These are phyloP conservation scores for Lycocerus yunnanus DNA, from an alignment of 2,888 invertebrate species.

Conservation along the genomic window DNA sequence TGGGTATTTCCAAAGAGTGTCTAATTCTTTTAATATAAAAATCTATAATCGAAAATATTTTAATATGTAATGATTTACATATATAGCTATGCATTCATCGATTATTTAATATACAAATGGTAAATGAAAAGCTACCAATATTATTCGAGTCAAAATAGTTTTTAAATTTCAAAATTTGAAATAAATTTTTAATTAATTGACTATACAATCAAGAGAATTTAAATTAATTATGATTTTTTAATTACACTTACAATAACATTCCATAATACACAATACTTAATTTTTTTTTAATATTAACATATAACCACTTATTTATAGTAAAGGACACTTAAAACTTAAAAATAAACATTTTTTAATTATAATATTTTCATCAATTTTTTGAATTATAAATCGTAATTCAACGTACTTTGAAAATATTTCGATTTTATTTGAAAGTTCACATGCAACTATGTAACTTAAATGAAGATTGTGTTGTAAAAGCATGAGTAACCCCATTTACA, in stretches of 20 bases:
- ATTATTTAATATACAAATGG: not conserved
- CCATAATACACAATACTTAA: not conserved
- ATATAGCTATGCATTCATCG: not conserved
- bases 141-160: not conserved
- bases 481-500: constrained; percentile 13
- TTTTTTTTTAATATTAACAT: not conserved
- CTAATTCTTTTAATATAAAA: not conserved
- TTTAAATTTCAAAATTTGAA: not conserved
- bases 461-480: constrained; percentile 7
- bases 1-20: not conserved
- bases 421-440: not conserved
- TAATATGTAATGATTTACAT: not conserved
- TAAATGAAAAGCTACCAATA: not conserved
- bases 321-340: not conserved
- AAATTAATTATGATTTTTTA: not conserved
- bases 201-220: not conserved
- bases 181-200: not conserved
- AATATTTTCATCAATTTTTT: not conserved
- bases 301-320: not conserved
- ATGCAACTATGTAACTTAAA: constrained; percentile 1
- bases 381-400: not conserved
- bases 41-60: not conserved
- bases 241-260: not conserved
- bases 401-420: not conserved
- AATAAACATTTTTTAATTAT: not conserved